Evolutionary conservation across 2,888 invertebrate species (phyloP).

Genomic region (Serrognathus titanus): DNA sequence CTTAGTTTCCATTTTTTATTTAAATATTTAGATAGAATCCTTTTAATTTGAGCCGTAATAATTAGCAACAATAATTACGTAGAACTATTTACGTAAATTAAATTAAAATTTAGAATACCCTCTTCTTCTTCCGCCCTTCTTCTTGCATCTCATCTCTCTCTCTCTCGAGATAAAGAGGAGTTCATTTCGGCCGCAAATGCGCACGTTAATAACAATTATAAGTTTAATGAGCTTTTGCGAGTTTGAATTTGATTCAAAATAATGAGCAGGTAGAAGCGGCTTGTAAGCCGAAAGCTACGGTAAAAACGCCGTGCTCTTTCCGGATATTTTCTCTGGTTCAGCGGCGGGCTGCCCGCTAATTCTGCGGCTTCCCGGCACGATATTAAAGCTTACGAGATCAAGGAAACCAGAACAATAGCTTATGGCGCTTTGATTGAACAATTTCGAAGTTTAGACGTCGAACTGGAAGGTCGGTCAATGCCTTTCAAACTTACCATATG

Average conservation of each 20-base stretch:
- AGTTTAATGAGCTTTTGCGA: slow-evolving; percentile 18
- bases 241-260: slow-evolving; percentile 14
- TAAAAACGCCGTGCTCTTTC: not conserved
- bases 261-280: slow-evolving; percentile 10
- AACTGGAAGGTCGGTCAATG: not conserved
- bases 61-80: no score
- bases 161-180: no score
- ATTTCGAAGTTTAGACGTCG: not conserved
- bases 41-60: no score
- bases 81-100: no score
- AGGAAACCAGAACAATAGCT: slow-evolving; percentile 2
- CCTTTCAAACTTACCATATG: no score
- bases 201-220: slow-evolving; percentile 19
- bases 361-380: not conserved
- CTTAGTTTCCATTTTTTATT: no score
- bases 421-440: not conserved
- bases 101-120: no score
- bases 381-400: not conserved
- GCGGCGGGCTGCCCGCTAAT: not conserved
- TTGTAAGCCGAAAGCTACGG: not conserved
- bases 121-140: no score
- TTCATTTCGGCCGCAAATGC: not conserved
- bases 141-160: no score
- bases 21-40: no score
- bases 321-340: not conserved